These are phyloP conservation scores for Aporophyla nigra DNA, from an alignment of 2,888 invertebrate genomes.

Conservation along the genomic window DNA sequence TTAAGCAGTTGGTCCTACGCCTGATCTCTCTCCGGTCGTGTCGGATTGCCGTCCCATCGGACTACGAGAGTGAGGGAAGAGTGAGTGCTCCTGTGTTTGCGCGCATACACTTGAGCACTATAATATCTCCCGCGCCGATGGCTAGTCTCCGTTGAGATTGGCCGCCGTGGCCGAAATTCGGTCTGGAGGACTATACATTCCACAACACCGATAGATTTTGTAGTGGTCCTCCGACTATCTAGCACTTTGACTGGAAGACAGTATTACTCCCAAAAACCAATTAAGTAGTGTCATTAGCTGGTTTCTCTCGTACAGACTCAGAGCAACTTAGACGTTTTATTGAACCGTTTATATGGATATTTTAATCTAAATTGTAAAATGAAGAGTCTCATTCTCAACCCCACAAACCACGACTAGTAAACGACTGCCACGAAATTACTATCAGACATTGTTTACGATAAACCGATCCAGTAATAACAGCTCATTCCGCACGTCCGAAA, in stretches of 20 bases:
- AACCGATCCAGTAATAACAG: constrained; percentile 48
- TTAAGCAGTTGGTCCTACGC: too few species aligned
- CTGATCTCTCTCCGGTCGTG: too few species aligned
- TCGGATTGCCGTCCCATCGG: too few species aligned
- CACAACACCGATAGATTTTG: constrained; percentile 24
- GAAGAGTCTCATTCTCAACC: not conserved
- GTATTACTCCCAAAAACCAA: not conserved
- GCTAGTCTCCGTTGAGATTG: too few species aligned
- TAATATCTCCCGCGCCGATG: too few species aligned
- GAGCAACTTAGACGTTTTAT: not conserved
- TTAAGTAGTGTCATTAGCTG: not conserved
- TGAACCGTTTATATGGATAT: not conserved
- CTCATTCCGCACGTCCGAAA: constrained; percentile 55
- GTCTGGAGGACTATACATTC: too few species aligned
- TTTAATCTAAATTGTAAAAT: not conserved
- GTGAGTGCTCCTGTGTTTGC: too few species aligned
- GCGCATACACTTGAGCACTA: too few species aligned
- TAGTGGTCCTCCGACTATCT: not conserved
- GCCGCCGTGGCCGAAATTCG: too few species aligned
- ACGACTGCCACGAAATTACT: constrained; percentile 31
- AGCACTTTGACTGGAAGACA: not conserved
- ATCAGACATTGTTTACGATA: constrained; percentile 51
- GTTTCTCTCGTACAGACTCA: not conserved
- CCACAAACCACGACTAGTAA: constrained; percentile 22
- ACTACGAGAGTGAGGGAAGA: too few species aligned